Conservation (phyloP, 2,113 vertebrate genomes). For the Hippolais icterina region DNA sequence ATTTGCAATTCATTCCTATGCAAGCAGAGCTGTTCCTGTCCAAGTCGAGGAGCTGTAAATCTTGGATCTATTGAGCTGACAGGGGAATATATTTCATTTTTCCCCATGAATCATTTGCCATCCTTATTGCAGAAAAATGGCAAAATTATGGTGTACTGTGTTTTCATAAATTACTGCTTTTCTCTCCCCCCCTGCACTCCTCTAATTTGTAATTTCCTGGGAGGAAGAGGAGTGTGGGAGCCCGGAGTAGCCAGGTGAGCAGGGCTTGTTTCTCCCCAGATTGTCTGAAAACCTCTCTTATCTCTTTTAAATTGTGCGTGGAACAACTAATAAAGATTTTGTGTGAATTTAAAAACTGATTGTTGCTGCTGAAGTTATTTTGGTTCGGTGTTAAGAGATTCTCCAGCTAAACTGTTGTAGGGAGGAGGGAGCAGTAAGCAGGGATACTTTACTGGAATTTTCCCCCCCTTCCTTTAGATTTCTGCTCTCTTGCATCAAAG, state of each 20-base stretch:
- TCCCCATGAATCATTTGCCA: conserved; percentile 80
- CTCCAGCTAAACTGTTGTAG: neutral
- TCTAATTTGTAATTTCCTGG: conserved; percentile 58
- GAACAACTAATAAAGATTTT: neutral
- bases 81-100: conserved; percentile 80
- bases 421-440: neutral
- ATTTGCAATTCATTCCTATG: conserved; percentile 78
- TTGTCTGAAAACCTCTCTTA: neutral
- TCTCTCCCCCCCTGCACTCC: neutral
- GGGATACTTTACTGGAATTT: neutral
- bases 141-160: conserved; percentile 78
- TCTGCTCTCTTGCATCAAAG: neutral
- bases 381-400: neutral
- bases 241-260: neutral
- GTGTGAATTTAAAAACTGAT: neutral
- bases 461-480: neutral
- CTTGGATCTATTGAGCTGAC: conserved; percentile 77
- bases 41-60: conserved; percentile 82
- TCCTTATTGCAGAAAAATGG: conserved; percentile 82
- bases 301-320: neutral
- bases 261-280: neutral
- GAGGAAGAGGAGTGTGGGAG: conserved; percentile 40
- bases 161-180: conserved; percentile 80
- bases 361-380: neutral
- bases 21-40: conserved; percentile 73